Base-by-base conservation (phyloP, 2,113 vertebrate species). In the Regulus satrapa region DNA sequence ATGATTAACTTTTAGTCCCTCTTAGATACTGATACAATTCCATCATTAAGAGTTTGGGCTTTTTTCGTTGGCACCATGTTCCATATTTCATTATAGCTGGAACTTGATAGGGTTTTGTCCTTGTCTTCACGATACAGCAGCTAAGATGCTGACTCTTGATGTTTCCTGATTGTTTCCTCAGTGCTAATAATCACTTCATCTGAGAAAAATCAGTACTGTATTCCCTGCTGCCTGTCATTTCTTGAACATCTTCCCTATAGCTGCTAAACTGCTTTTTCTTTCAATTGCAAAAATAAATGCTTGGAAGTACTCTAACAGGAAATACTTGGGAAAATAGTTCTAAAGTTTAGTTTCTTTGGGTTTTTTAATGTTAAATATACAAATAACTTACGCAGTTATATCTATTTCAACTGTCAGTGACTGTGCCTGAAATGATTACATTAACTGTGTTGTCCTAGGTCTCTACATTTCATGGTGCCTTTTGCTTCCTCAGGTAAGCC, bases 91-190 rank as follows among this genome's bases (percentile, higher is more conserved):
- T 91, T 85, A 68, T 76, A 62, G 51, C 73, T 95, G 61, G 68
- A 90, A 80, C 64, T 83, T 8, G 2, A 12, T 48, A 64, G 43
- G 32, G 23, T 77, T 96, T 77, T 89, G 85, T 90, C 92, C 94
- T 93, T 84, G 75, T 92, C 72, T 96, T 95, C 76, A 64, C 84
- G 85, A 77, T 48, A 63, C 36, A 71, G 46, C 48, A 78, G 72
- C 71, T 41, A 67, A 86, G 79, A 88, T 90, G 92, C 94, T 94
- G 89, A 93, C 40, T 87, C 63, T 69, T 95, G 63, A 31, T 59
- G 52, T 88, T 93, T 77, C 59, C 52, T 61, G 68, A 73, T 91
- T 55, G 55, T 90, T 82, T 93, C 36, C 72, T 92, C 56, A 51
- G 36, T 71, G 79, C 68, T 90, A 74, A 83, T 94, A 95, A 92